Percentiles rank a stretch among this genome's conserved stretches.
Conservation (phyloP, 1,140 invertebrate species). For the Neodiprion fabricii region DNA sequence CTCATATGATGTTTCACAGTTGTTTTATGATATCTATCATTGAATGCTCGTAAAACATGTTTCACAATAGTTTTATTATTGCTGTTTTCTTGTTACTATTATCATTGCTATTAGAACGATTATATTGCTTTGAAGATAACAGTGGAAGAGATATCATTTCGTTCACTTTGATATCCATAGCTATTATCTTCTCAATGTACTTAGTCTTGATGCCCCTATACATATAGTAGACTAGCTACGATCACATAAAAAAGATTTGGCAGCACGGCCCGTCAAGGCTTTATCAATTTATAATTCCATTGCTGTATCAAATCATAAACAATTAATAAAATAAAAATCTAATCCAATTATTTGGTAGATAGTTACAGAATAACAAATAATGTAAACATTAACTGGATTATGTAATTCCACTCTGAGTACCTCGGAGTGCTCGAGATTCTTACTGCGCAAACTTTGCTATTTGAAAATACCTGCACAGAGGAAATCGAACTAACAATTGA, state of each 20-base stretch:
- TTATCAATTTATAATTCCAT: constrained; percentile 7
- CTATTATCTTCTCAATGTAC: constrained; percentile 41
- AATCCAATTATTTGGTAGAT: not conserved
- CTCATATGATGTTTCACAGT: not conserved
- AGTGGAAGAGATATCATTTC: constrained; percentile 16
- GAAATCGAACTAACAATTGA: too few species aligned
- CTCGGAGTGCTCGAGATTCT: too few species aligned
- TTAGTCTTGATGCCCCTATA: constrained; percentile 15
- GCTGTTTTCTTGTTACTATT: not conserved
- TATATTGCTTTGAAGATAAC: constrained; percentile 6
- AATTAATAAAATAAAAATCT: not conserved
- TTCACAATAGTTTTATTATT: not conserved
- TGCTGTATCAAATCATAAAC: not conserved
- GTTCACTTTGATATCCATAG: constrained; percentile 25
- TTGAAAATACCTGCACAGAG: too few species aligned
- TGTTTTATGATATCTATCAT: not conserved
- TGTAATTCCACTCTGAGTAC: too few species aligned
- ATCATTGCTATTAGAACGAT: not conserved
- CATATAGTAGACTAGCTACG: constrained; percentile 32
- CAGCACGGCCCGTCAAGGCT: constrained; percentile 30
- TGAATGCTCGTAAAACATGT: not conserved
- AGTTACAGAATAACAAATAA: not conserved
- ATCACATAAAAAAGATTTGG: constrained; percentile 34
- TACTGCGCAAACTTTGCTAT: too few species aligned
- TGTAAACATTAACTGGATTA: too few species aligned